These are phyloP conservation scores for Hyaena hyaena DNA, from an alignment of 2,113 vertebrate genomes.

Conservation along the genomic window DNA sequence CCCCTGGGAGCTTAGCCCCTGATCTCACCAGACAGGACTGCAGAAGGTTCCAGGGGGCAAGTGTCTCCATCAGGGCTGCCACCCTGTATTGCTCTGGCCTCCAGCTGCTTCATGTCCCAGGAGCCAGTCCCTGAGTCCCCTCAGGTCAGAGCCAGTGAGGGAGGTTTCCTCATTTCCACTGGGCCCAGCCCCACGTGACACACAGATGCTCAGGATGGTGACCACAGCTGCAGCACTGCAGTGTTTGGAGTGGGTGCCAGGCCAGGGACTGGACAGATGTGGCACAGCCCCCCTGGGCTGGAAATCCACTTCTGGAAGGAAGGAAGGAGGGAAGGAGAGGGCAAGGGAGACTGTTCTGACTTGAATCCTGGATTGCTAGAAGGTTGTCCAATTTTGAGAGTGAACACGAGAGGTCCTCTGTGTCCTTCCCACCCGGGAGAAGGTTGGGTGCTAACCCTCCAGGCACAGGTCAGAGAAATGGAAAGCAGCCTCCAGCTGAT, in stretches of 20 bases:
- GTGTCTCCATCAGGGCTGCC: neutral
- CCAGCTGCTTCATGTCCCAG: neutral
- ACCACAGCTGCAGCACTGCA: rapidly evolving
- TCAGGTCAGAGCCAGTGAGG: neutral
- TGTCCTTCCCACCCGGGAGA: neutral
- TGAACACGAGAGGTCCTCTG: neutral
- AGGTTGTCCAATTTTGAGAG: neutral
- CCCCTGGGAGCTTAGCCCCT: neutral
- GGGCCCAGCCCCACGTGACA: neutral
- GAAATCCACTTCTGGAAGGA: constrained; percentile 45
- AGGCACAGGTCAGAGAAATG: neutral
- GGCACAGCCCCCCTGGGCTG: neutral
- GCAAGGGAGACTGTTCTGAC: neutral
- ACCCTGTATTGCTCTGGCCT: neutral
- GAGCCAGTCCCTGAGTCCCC: neutral
- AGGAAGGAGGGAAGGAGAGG: neutral
- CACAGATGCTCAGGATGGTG: neutral
- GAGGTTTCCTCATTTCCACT: neutral
- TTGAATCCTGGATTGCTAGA: neutral
- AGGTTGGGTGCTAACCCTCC: neutral
- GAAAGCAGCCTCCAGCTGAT: neutral
- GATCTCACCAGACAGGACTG: neutral
- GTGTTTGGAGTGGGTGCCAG: neutral
- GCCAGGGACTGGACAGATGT: neutral
- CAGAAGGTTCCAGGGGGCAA: neutral